A percentile compares a stretch with the other conserved stretches of the same genome.
These are phyloP conservation scores for Halcyon badia DNA, from an alignment of 2,797 vertebrate species.

Conservation along the genomic window DNA sequence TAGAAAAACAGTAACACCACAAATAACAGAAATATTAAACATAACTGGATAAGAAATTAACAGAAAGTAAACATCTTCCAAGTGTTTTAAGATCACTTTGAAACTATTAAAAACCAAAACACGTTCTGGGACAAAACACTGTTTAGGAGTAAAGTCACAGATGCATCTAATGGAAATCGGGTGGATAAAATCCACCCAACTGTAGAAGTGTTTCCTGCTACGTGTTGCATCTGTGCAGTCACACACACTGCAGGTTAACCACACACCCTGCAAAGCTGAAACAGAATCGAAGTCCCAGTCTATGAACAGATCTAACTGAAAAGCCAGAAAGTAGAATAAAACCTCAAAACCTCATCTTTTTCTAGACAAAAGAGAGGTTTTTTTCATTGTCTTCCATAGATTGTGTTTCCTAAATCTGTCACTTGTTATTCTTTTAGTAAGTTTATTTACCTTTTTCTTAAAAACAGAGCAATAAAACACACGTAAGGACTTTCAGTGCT, in stretches of 20 bases:
- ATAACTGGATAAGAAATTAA: neutral
- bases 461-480: neutral
- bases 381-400: neutral
- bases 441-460: neutral
- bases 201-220: neutral
- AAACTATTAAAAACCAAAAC: neutral
- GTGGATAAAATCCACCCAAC: neutral
- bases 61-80: neutral
- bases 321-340: neutral
- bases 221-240: neutral
- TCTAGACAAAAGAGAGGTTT: neutral
- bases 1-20: neutral
- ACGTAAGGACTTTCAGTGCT: neutral
- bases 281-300: neutral
- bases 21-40: neutral
- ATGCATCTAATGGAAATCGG: neutral
- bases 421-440: neutral
- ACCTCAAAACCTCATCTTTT: neutral
- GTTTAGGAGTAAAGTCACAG: neutral
- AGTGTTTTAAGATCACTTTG: neutral
- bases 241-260: neutral
- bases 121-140: neutral
- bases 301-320: neutral
- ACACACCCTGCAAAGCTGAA: neutral
- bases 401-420: accelerated